Evolutionary conservation across 2,113 vertebrate species (phyloP).

Genomic region (Cephalopterus ornatus): DNA sequence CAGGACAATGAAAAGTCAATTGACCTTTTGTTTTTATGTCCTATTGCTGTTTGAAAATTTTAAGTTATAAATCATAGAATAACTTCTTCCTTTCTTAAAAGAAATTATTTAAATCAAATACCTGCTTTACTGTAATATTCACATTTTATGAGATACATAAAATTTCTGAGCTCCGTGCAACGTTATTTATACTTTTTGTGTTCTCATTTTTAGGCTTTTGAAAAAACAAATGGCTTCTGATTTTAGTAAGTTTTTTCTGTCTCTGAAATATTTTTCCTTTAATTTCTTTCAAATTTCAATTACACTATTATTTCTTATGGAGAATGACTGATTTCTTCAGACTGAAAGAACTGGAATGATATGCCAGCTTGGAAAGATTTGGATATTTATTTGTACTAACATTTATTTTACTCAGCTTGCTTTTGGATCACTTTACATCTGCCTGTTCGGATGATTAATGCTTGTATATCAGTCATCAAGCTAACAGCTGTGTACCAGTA

Average conservation of each 20-base stretch:
- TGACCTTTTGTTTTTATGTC: neutral
- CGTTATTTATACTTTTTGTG: neutral
- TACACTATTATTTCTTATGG: neutral
- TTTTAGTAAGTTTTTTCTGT: neutral
- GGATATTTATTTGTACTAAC: neutral
- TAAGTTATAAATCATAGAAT: neutral
- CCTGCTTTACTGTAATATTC: neutral
- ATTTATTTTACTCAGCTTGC: neutral
- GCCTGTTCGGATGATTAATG: neutral
- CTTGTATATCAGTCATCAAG: neutral
- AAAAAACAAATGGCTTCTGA: neutral
- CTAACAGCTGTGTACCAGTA: neutral
- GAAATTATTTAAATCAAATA: neutral
- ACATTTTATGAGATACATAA: neutral
- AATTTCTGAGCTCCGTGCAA: neutral
- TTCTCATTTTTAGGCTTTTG: neutral
- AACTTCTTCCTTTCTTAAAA: neutral
- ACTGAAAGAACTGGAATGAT: neutral
- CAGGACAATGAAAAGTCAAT: neutral
- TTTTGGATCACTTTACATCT: neutral
- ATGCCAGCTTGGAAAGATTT: neutral
- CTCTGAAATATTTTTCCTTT: neutral
- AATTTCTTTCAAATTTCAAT: neutral
- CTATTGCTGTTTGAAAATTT: neutral
- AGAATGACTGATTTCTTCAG: neutral